A percentile compares a stretch with the other conserved stretches of the same genome.
phyloP scores from a whole-genome alignment of 2,888 invertebrate genomes.

The Brachyopa scutellaris region DNA sequence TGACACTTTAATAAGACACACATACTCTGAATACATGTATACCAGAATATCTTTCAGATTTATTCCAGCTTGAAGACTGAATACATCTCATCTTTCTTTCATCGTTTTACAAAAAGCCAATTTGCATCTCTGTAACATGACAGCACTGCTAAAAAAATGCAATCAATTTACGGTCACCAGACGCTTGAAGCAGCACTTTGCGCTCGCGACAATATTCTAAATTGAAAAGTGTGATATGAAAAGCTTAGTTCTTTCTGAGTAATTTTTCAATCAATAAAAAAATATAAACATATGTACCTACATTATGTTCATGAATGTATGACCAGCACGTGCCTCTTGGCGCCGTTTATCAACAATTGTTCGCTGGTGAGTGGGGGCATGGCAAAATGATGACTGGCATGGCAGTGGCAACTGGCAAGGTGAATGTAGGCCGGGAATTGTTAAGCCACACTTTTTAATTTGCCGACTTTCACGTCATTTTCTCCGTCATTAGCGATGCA shows the following conservation, averaged over 20 bases:
- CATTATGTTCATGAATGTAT: no score
- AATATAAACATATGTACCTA: no score
- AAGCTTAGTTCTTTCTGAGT: constrained; percentile 23
- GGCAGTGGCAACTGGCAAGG: constrained; percentile 13
- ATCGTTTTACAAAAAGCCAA: constrained; percentile 21
- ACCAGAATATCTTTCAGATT: no score
- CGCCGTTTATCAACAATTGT: constrained; percentile 57
- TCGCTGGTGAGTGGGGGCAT: constrained; percentile 16
- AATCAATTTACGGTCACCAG: constrained; percentile 52
- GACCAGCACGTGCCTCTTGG: constrained; percentile 28
- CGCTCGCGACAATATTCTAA: constrained; percentile 57
- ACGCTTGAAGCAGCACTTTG: constrained; percentile 47
- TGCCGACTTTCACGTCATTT: constrained; percentile 34
- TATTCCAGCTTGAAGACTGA: no score
- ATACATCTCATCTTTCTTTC: no score
- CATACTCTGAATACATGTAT: no score
- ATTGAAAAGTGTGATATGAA: constrained; percentile 64
- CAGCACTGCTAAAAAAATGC: constrained; percentile 46
- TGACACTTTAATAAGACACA: no score
- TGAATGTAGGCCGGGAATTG: constrained; percentile 36
- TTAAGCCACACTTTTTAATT: constrained; percentile 17
- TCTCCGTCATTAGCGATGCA: constrained; percentile 21
- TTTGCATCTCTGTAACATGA: constrained; percentile 39
- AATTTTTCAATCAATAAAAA: constrained; percentile 11
- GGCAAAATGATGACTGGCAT: constrained; percentile 25